These are phyloP conservation scores for Plebejus melissa DNA, from an alignment of 2,888 invertebrate species.

Conservation along the genomic window DNA sequence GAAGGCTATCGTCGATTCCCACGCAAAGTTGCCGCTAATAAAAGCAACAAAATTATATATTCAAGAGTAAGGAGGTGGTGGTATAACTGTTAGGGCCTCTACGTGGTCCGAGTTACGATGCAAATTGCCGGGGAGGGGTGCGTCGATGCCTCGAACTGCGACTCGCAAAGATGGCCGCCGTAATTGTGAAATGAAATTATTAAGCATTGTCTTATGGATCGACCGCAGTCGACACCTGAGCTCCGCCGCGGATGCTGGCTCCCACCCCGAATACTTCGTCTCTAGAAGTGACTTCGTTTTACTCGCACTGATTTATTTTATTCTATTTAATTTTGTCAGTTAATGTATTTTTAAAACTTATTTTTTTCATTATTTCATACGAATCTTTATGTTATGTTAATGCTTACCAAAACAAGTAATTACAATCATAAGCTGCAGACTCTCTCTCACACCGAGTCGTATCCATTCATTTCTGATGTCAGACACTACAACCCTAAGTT, in stretches of 20 bases:
- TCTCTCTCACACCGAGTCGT: conserved; percentile 38
- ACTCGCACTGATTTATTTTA: not conserved
- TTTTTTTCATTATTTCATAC: too few species aligned
- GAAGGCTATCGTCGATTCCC: conserved; percentile 77
- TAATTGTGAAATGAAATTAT: conserved; percentile 79
- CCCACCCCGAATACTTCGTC: not conserved
- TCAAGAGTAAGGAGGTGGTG: conserved; percentile 78
- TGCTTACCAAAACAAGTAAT: not conserved
- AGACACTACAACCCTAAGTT: conserved; percentile 70
- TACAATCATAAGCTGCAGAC: not conserved
- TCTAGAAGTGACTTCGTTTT: conserved; percentile 1
- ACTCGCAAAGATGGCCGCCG: conserved; percentile 77
- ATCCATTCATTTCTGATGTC: conserved; percentile 64
- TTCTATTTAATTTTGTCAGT: not conserved
- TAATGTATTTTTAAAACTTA: not conserved
- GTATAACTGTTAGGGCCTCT: conserved; percentile 73
- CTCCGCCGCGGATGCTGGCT: conserved; percentile 43
- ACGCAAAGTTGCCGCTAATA: conserved; percentile 78
- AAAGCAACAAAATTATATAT: conserved; percentile 79
- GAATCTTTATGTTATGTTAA: too few species aligned
- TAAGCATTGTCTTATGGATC: conserved; percentile 79
- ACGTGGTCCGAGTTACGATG: conserved; percentile 79
- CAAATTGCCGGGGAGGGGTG: conserved; percentile 77
- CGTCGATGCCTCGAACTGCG: conserved; percentile 76
- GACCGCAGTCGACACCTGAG: conserved; percentile 79